Evolutionary conservation across 1,140 invertebrate genomes (phyloP), one percentile per base, ranked within the genome.

Genomic region (Platyura marginata): DNA sequence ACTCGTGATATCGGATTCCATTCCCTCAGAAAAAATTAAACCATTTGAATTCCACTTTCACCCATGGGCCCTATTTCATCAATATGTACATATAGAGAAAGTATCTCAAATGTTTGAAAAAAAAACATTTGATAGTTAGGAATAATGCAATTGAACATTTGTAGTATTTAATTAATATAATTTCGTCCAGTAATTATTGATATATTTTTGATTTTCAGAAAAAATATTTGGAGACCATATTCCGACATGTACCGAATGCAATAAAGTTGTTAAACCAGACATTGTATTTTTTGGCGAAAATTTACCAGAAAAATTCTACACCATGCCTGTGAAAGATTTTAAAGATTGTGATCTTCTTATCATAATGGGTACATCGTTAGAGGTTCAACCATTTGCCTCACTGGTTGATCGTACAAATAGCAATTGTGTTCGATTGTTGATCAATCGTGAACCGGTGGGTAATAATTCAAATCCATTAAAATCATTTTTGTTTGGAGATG

Each of bases 341-440:
- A 58, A 67, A 29, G 65, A 81, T 44, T 94, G 90, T 62, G 92
- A 97, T 65, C 66, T 96, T 43, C 68, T 97, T 5, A 88, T 98
- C 43, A 82, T 97, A 4, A 82, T 97, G 75, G 93, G 93, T 8
- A 95, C 93, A 2, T 95, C 90, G 16, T 68, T 98, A 39, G 79
- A 81, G 49, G 92, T 98, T 1, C 86, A 94, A 47, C 93, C 93
- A 1, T 96, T 98, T 70, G 88, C 89, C n/a, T 87, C 85, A 13
- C 67, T 95, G 5, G 67, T 87, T 46, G 75, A 84, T 52, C 75
- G 47, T 67, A 81, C 87, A 61, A 65, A 63, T 48, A 52, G 49
- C n/a, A 48, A 51, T 16, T 81, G 78, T 58, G 82, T 91, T 2
- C 68, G 91, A 16, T 59, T 93, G 1, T 64, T 93, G 1, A 89